Percentiles rank a stretch among this genome's conserved stretches.
These are phyloP conservation scores for Pseudomyrmex sp. DNA, from an alignment of 1,140 invertebrate species.

Conservation along the genomic window DNA sequence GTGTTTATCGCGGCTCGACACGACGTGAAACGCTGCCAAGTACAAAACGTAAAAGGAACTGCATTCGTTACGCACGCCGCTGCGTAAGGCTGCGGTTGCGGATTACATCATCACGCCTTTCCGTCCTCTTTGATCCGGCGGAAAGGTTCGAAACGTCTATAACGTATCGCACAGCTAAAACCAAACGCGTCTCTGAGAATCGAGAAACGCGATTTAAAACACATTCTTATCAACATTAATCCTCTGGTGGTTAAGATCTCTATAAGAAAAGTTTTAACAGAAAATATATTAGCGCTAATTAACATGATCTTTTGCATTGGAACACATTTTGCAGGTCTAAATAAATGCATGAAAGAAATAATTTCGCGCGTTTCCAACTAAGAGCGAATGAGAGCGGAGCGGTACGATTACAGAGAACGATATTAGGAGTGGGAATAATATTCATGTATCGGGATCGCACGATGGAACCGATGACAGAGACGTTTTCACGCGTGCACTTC, in stretches of 20 bases:
- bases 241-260: too few species aligned
- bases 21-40: slow-evolving; percentile 52
- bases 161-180: background rate
- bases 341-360: background rate
- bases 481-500: slow-evolving; percentile 23
- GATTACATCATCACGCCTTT: slow-evolving; percentile 34
- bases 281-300: background rate
- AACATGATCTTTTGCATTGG: background rate
- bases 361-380: too few species aligned
- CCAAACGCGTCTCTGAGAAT: background rate
- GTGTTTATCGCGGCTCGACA: slow-evolving; percentile 44
- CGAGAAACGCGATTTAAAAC: too few species aligned
- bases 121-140: slow-evolving; percentile 12
- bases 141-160: background rate
- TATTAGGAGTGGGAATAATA: background rate
- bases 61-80: slow-evolving; percentile 60
- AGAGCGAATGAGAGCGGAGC: too few species aligned
- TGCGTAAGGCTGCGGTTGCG: slow-evolving; percentile 12
- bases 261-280: too few species aligned
- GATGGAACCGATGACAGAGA: slow-evolving; percentile 6
- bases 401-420: background rate
- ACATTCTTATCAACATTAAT: background rate
- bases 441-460: background rate
- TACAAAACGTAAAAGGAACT: slow-evolving; percentile 46
- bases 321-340: background rate